Conservation (phyloP, 1,140 invertebrate genomes). For the Physella acuta region DNA sequence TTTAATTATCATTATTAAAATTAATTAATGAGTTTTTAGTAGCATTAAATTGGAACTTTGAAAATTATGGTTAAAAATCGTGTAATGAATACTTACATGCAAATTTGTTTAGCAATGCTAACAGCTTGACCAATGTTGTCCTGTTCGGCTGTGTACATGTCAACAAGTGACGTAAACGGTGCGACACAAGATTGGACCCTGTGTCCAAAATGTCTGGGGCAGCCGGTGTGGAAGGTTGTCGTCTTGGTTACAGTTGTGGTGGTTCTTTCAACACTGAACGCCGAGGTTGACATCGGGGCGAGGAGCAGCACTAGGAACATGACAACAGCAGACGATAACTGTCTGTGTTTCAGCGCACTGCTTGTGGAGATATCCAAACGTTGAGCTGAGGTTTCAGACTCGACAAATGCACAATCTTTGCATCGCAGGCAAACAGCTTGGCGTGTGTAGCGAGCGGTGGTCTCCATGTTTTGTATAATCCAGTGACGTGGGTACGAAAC, state of each 20-base stretch:
- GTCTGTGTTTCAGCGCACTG: too few relatives aligned
- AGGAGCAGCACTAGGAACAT: background rate
- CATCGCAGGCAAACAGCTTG: too few relatives aligned
- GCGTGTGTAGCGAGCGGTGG: too few relatives aligned
- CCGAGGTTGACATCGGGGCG: background rate
- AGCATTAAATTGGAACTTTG: too few relatives aligned
- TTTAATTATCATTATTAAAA: background rate
- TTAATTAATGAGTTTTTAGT: too few relatives aligned
- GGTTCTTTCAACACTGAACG: background rate
- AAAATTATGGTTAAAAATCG: too few relatives aligned
- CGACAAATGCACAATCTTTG: too few relatives aligned
- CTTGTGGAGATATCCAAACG: too few relatives aligned
- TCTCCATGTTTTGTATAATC: too few relatives aligned
- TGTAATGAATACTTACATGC: constrained; percentile 1
- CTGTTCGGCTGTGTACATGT: background rate
- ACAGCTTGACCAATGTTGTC: background rate
- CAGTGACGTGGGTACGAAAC: too few relatives aligned
- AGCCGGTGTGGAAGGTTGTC: background rate
- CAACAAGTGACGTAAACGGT: background rate
- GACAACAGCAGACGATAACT: too few relatives aligned
- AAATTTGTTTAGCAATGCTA: background rate
- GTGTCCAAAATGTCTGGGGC: background rate
- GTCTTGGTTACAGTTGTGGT: background rate
- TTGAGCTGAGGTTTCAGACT: too few relatives aligned
- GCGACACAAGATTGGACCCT: background rate